Percentiles rank a stretch among this genome's conserved stretches.
Evolutionary conservation across 35 echinoderm and acorn worm species (phyloP).

Genomic region (Heliocidaris tuberculata): DNA sequence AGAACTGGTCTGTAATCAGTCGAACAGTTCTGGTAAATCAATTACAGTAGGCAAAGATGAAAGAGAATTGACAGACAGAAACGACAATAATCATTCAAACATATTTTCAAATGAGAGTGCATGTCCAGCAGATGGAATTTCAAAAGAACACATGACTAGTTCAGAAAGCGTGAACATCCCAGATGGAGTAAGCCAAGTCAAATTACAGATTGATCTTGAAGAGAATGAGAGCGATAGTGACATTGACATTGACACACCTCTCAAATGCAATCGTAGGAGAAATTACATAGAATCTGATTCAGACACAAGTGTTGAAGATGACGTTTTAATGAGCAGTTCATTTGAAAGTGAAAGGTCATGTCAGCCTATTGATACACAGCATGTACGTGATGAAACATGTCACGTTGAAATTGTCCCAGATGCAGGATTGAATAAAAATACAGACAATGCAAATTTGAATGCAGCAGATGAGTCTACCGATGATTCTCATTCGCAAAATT

Average conservation of each 20-base stretch:
- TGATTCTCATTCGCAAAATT: constrained; percentile 13
- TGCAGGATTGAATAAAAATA: no score
- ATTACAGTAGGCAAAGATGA: neutral
- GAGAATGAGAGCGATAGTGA: neutral
- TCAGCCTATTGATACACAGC: neutral
- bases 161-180: no score
- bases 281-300: no score
- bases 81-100: neutral
- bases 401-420: no score
- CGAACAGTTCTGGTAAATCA: neutral
- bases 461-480: neutral
- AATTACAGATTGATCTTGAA: neutral
- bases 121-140: neutral
- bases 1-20: neutral
- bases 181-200: no score
- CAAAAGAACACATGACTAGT: no score
- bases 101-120: neutral
- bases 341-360: no score
- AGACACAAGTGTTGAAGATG: no score
- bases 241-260: neutral
- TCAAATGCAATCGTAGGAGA: no score
- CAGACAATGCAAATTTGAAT: no score
- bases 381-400: no score
- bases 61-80: neutral
- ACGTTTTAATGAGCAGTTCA: no score